phyloP scores from a whole-genome alignment of 2,888 invertebrate genomes.

The Invenusta paracnida region DNA sequence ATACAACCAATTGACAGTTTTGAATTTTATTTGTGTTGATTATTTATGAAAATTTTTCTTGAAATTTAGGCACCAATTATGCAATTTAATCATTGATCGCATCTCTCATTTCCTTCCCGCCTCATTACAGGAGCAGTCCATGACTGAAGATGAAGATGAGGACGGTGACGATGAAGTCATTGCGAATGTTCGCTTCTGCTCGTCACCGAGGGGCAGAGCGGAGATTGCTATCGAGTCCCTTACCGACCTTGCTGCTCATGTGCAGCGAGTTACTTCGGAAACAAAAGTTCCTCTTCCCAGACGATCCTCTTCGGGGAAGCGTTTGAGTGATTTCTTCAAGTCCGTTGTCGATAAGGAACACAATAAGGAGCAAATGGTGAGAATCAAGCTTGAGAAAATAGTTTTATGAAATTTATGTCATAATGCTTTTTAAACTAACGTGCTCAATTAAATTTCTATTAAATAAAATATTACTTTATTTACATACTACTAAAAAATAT shows the following conservation, averaged over 20 bases:
- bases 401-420: not conserved
- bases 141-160: slow-evolving; percentile 8
- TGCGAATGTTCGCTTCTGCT: slow-evolving; percentile 11
- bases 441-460: too few relatives aligned
- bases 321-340: not conserved
- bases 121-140: not conserved
- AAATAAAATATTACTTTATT: too few relatives aligned
- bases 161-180: not conserved
- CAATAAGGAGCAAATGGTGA: not conserved
- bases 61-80: too few relatives aligned
- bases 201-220: not conserved
- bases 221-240: not conserved
- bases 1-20: too few relatives aligned
- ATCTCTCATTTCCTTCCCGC: too few relatives aligned
- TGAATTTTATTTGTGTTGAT: too few relatives aligned
- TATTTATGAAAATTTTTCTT: too few relatives aligned
- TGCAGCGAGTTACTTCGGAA: not conserved
- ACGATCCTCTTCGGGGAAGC: not conserved
- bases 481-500: too few relatives aligned
- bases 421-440: too few relatives aligned
- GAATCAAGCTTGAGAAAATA: not conserved
- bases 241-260: not conserved
- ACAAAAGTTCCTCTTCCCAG: not conserved
- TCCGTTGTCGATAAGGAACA: not conserved
- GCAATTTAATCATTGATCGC: too few relatives aligned